A percentile compares a stretch with the other conserved stretches of the same genome.
Evolutionary conservation across 2,113 vertebrate genomes (phyloP).

Genomic region (Gorsachius goisagi): DNA sequence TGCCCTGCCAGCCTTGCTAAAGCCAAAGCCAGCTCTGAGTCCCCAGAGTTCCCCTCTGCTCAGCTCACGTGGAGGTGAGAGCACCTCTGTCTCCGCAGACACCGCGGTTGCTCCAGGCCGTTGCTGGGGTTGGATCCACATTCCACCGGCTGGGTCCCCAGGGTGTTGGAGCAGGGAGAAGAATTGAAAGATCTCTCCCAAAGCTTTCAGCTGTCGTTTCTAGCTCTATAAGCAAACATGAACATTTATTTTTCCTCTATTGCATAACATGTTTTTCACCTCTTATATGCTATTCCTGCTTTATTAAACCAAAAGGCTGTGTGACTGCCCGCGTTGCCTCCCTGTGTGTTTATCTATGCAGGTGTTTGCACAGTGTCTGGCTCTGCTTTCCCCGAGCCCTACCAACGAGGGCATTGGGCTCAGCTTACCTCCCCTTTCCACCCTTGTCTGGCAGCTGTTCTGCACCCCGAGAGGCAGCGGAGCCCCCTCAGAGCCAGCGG

Average conservation of each 20-base stretch:
- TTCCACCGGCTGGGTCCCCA: rapidly evolving
- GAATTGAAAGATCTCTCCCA: not conserved
- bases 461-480: not conserved
- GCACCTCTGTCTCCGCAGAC: rapidly evolving
- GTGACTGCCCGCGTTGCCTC: not conserved
- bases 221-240: not conserved
- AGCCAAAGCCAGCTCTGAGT: not conserved
- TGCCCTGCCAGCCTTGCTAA: not conserved
- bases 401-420: too few species aligned
- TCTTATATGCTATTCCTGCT: not conserved
- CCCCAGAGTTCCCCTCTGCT: too few species aligned
- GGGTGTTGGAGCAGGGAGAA: too few species aligned
- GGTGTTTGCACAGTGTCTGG: not conserved
- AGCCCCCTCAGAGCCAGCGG: not conserved
- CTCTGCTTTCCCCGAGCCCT: not conserved
- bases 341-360: rapidly evolving
- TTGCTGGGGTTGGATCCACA: not conserved
- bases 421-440: not conserved
- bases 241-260: not conserved
- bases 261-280: not conserved
- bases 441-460: not conserved
- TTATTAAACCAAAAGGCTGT: not conserved
- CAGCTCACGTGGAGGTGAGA: rapidly evolving
- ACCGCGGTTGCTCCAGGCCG: rapidly evolving
- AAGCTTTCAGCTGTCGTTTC: not conserved